phyloP scores from a whole-genome alignment of 2,888 invertebrate species.

The Rhagium mordax region DNA sequence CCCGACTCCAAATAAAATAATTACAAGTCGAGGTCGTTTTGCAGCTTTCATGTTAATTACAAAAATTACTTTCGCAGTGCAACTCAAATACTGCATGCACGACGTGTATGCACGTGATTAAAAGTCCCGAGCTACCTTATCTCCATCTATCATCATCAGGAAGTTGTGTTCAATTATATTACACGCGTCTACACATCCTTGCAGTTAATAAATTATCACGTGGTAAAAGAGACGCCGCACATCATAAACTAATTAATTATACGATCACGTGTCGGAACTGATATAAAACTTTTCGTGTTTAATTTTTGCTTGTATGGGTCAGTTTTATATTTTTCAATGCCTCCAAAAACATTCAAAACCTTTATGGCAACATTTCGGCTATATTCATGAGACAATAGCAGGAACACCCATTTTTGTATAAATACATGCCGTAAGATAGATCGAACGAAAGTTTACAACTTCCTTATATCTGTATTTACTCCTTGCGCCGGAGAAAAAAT shows the following conservation, averaged over 20 bases:
- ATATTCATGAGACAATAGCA: no score
- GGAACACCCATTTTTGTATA: no score
- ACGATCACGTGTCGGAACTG: background rate
- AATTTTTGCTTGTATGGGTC: no score
- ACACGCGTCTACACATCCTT: constrained; percentile 1
- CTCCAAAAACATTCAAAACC: no score
- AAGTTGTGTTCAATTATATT: constrained; percentile 10
- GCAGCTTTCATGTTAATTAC: constrained; percentile 58
- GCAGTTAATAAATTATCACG: background rate
- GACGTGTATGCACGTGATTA: constrained; percentile 49
- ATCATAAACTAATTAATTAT: background rate
- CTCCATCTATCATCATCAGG: constrained; percentile 2
- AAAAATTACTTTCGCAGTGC: constrained; percentile 57
- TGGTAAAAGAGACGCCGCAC: background rate
- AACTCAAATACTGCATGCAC: constrained; percentile 50
- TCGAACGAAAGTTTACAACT: background rate
- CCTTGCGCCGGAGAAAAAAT: background rate
- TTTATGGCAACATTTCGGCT: no score
- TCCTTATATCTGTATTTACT: background rate
- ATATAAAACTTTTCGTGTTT: background rate
- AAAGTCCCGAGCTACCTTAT: constrained; percentile 30
- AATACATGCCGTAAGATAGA: background rate
- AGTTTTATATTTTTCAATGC: no score
- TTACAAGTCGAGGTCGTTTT: constrained; percentile 50
- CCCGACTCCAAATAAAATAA: constrained; percentile 55